These are phyloP conservation scores for Vanessa atalanta DNA, from an alignment of 1,140 invertebrate species.

Conservation along the genomic window DNA sequence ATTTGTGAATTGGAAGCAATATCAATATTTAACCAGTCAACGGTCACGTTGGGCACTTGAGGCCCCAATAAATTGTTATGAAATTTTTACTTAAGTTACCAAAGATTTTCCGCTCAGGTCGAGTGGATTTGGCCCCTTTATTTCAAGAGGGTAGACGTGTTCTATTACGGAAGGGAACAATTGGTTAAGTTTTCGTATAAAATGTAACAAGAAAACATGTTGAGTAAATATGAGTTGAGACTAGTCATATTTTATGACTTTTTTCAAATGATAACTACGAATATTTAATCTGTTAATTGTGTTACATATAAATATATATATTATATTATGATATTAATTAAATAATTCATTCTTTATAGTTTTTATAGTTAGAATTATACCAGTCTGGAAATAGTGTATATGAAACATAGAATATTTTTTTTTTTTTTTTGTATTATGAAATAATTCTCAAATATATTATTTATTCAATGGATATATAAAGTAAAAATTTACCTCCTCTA, in stretches of 20 bases:
- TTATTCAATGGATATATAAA: not conserved
- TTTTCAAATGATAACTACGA: not conserved
- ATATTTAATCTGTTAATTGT: no score
- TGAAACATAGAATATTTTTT: no score
- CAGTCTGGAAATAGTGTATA: no score
- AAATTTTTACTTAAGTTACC: conserved; percentile 43
- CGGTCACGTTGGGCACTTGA: conserved; percentile 43
- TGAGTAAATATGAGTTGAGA: conserved; percentile 10
- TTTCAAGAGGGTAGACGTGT: conserved; percentile 50
- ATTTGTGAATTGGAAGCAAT: conserved; percentile 39
- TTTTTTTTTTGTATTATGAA: not conserved
- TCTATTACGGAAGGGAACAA: conserved; percentile 41
- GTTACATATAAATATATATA: no score
- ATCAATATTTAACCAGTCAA: conserved; percentile 50
- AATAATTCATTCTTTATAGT: no score
- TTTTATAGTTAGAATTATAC: no score
- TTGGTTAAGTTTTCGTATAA: conserved; percentile 10
- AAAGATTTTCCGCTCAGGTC: conserved; percentile 44
- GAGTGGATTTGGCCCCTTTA: conserved; percentile 41
- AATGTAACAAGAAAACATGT: conserved; percentile 6
- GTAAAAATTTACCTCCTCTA: conserved; percentile 91
- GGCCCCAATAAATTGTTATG: conserved; percentile 40
- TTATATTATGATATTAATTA: no score
- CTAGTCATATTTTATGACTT: conserved; percentile 15
- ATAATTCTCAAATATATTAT: not conserved